Evolutionary conservation across 2,113 vertebrate species (phyloP).

Genomic region (cattle (Bos taurus)): DNA sequence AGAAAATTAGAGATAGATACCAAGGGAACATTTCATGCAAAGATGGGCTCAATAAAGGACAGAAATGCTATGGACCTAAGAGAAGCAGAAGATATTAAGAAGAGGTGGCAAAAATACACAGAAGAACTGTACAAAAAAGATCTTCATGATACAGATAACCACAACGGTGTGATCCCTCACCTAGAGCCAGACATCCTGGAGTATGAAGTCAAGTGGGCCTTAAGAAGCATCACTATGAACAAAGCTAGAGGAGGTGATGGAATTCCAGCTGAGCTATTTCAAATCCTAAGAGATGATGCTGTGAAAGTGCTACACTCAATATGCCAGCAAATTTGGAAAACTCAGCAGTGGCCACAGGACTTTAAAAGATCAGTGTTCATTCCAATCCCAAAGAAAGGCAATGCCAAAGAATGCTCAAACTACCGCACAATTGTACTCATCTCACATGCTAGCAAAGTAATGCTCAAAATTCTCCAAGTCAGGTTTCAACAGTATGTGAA

Average conservation of each 20-base stretch:
- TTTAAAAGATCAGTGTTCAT: not conserved
- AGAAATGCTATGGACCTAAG: not conserved
- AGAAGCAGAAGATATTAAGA: not conserved
- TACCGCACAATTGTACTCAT: not conserved
- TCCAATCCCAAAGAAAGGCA: not conserved
- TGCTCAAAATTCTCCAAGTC: not conserved
- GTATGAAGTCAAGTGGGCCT: not conserved
- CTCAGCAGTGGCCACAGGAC: not conserved
- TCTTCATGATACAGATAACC: not conserved
- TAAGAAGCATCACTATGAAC: not conserved
- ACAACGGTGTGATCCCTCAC: not conserved
- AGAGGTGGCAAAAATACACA: not conserved
- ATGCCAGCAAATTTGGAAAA: not conserved
- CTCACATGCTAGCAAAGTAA: not conserved
- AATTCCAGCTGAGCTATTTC: not conserved
- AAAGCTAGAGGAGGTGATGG: not conserved
- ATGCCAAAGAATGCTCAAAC: not conserved
- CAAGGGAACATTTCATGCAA: not conserved
- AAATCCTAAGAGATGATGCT: not conserved
- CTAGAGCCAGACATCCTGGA: not conserved
- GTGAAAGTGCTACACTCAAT: not conserved
- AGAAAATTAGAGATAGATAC: not conserved
- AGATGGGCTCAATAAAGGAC: not conserved
- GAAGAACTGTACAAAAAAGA: not conserved
- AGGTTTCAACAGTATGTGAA: not conserved